phyloP scores from a whole-genome alignment of 2,113 vertebrate species.

The Crotophaga sulcirostris region DNA sequence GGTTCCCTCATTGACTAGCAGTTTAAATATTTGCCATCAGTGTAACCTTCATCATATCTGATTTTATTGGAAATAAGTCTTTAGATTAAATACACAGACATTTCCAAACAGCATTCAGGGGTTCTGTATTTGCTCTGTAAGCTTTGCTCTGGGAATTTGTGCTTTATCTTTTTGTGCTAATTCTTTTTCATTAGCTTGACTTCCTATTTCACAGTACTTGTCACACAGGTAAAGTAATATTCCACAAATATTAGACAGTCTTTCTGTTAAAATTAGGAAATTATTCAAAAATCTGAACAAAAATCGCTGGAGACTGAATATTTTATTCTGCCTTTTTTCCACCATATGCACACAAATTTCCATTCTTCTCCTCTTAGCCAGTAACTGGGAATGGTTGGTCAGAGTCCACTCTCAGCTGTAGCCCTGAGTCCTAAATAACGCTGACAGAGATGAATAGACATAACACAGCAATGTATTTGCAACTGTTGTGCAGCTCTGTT shows the following conservation, averaged over 20 bases:
- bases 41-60: background rate
- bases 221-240: background rate
- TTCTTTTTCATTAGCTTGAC: constrained; percentile 24
- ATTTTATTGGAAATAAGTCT: background rate
- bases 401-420: background rate
- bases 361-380: background rate
- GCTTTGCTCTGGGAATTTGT: background rate
- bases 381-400: background rate
- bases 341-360: background rate
- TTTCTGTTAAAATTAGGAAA: background rate
- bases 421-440: background rate
- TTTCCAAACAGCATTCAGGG: background rate
- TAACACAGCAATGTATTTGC: background rate
- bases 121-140: background rate
- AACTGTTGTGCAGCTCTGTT: background rate
- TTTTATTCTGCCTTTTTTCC: background rate
- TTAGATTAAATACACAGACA: background rate
- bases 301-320: background rate
- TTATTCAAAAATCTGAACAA: background rate
- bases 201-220: background rate
- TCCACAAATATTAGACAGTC: background rate
- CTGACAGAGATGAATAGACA: background rate
- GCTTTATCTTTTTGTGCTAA: background rate
- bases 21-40: constrained; percentile 17
- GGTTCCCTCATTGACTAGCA: background rate